phyloP scores from a whole-genome alignment of 2,113 vertebrate genomes.

The Cyanoramphus novaezelandiae region DNA sequence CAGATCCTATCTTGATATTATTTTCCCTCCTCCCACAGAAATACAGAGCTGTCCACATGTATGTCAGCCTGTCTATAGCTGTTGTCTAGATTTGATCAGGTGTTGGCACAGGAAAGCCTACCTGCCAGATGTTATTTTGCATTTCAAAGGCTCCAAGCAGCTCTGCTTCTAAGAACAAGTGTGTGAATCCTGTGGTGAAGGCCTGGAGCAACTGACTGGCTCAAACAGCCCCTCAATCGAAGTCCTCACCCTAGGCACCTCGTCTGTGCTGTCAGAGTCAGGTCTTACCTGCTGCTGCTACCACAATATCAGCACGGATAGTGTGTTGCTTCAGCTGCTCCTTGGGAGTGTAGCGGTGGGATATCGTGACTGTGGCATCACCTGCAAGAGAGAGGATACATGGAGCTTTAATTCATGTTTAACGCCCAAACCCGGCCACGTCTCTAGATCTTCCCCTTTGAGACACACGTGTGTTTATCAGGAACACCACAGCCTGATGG shows the following conservation, averaged over 20 bases:
- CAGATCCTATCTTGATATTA: neutral
- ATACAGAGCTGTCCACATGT: rapidly evolving
- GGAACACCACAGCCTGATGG: neutral
- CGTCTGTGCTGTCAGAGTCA: neutral
- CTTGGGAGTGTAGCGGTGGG: constrained; percentile 95
- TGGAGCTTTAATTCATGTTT: rapidly evolving
- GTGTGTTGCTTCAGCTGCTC: constrained; percentile 94
- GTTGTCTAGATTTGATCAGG: neutral
- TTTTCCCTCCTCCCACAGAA: neutral
- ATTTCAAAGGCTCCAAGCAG: neutral
- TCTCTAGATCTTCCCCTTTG: rapidly evolving
- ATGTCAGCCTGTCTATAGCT: neutral
- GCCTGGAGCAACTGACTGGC: neutral
- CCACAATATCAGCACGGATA: constrained; percentile 88
- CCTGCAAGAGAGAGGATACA: constrained; percentile 63
- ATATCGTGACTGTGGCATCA: constrained; percentile 96
- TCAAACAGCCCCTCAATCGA: rapidly evolving
- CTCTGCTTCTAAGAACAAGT: neutral
- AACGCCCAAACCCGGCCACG: neutral
- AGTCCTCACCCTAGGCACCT: neutral
- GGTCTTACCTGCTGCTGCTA: constrained; percentile 90
- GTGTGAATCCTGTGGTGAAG: neutral
- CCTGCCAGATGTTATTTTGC: neutral
- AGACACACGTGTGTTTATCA: rapidly evolving
- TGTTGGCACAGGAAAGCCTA: neutral